These are phyloP conservation scores for Vanacampus margaritifer DNA, from an alignment of 2,113 vertebrate species.

Conservation along the genomic window DNA sequence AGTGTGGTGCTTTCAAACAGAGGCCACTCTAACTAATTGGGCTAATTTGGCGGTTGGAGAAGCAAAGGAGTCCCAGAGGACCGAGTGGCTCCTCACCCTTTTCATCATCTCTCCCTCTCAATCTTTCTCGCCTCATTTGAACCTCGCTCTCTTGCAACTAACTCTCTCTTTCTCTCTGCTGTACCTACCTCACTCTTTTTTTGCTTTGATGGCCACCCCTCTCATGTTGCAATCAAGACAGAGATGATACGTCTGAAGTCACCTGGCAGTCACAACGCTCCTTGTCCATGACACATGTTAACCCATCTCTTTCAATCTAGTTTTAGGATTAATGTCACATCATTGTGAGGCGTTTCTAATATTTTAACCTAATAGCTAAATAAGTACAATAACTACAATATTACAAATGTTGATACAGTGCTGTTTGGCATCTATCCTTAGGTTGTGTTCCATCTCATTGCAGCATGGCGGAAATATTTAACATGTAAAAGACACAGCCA, in stretches of 20 bases:
- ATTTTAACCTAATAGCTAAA: too few relatives aligned
- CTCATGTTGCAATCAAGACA: slow-evolving; percentile 55
- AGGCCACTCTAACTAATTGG: slow-evolving; percentile 75
- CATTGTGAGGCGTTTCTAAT: too few relatives aligned
- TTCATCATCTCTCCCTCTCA: slow-evolving; percentile 53
- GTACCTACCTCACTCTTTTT: slow-evolving; percentile 52
- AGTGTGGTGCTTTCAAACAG: slow-evolving; percentile 61
- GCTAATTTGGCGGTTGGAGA: slow-evolving; percentile 73
- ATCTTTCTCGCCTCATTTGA: slow-evolving; percentile 59
- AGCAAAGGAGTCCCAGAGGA: slow-evolving; percentile 67
- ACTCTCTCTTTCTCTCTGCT: slow-evolving; percentile 1
- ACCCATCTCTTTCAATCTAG: slow-evolving; percentile 1
- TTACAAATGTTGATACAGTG: background rate
- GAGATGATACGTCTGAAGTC: slow-evolving; percentile 48
- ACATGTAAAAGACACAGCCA: too few relatives aligned
- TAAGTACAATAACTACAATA: too few relatives aligned
- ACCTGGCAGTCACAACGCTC: slow-evolving; percentile 18
- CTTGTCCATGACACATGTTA: slow-evolving; percentile 1
- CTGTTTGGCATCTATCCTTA: too few relatives aligned
- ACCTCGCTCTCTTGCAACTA: slow-evolving; percentile 28
- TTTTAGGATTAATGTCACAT: too few relatives aligned
- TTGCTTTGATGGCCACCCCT: slow-evolving; percentile 45
- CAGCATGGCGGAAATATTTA: background rate
- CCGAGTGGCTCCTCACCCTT: slow-evolving; percentile 66
- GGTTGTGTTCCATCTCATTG: too few relatives aligned